phyloP scores from a whole-genome alignment of 2,113 vertebrate species.

The Micromys minutus region DNA sequence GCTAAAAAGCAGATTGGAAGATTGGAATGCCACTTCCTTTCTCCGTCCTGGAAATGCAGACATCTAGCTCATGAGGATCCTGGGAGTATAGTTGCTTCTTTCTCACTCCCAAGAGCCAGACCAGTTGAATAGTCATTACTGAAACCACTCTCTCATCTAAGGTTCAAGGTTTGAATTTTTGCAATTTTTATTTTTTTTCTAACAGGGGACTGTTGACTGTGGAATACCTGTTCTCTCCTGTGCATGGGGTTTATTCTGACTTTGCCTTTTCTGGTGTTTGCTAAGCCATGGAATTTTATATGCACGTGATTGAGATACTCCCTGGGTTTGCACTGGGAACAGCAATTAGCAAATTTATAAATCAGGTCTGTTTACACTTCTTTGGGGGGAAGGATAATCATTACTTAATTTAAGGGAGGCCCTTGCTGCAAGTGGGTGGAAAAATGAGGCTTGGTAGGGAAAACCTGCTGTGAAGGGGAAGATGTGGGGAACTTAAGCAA shows the following conservation, averaged over 20 bases:
- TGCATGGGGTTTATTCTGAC: slow-evolving; percentile 61
- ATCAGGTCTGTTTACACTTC: slow-evolving; percentile 76
- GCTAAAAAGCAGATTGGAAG: not conserved
- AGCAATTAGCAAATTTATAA: slow-evolving; percentile 78
- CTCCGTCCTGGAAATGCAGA: slow-evolving; percentile 53
- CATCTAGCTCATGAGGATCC: not conserved
- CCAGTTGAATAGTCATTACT: not conserved
- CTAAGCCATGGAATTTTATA: slow-evolving; percentile 67
- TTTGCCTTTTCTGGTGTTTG: slow-evolving; percentile 47
- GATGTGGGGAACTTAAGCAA: slow-evolving; percentile 69
- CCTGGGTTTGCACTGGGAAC: slow-evolving; percentile 28
- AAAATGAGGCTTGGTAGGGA: slow-evolving; percentile 64
- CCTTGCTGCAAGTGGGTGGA: slow-evolving; percentile 57
- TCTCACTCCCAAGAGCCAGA: not conserved
- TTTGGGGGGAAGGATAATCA: slow-evolving; percentile 72
- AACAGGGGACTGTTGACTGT: not conserved
- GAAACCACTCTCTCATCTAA: not conserved
- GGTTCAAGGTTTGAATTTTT: not conserved
- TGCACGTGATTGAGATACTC: slow-evolving; percentile 50
- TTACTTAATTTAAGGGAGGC: slow-evolving; percentile 77
- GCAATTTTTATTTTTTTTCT: not conserved
- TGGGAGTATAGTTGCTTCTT: not conserved
- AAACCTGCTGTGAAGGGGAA: slow-evolving; percentile 67
- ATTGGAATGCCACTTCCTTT: slow-evolving; percentile 24
- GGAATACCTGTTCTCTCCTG: not conserved